These are phyloP conservation scores for Ceratotherium simum DNA, from an alignment of 2,113 vertebrate genomes.

Conservation along the genomic window DNA sequence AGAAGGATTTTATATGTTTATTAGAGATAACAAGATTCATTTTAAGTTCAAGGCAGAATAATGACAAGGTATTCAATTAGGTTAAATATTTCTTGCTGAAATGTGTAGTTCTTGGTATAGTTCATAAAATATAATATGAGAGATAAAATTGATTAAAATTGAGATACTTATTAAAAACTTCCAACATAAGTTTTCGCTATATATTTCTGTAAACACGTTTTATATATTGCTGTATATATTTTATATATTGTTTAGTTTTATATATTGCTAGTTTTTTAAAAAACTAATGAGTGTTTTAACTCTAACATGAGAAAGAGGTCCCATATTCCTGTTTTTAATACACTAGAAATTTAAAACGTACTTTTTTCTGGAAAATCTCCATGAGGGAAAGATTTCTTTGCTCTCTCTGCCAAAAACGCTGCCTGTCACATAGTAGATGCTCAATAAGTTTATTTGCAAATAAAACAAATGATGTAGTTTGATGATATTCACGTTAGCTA, in stretches of 20 bases:
- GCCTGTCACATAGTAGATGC: neutral
- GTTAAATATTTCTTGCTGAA: conserved; percentile 42
- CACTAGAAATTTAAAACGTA: neutral
- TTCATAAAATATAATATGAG: conserved; percentile 15
- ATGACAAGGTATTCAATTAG: neutral
- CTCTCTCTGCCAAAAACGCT: neutral
- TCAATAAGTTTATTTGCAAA: neutral
- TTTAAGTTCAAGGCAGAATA: conserved; percentile 41
- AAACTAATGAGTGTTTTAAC: neutral
- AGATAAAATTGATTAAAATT: neutral
- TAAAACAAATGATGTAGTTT: neutral
- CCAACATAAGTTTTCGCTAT: neutral
- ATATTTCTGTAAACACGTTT: neutral
- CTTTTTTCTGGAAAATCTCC: neutral
- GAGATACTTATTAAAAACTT: neutral
- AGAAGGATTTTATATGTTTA: neutral
- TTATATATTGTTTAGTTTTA: neutral
- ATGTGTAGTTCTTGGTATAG: neutral
- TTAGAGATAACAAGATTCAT: neutral
- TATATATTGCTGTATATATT: neutral
- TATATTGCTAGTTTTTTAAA: neutral
- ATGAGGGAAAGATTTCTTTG: neutral
- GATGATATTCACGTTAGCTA: rapidly evolving
- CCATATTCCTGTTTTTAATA: neutral
- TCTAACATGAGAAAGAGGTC: neutral